Conservation (phyloP, 2,888 invertebrate species). For the Caenorhabditis imperialis region DNA sequence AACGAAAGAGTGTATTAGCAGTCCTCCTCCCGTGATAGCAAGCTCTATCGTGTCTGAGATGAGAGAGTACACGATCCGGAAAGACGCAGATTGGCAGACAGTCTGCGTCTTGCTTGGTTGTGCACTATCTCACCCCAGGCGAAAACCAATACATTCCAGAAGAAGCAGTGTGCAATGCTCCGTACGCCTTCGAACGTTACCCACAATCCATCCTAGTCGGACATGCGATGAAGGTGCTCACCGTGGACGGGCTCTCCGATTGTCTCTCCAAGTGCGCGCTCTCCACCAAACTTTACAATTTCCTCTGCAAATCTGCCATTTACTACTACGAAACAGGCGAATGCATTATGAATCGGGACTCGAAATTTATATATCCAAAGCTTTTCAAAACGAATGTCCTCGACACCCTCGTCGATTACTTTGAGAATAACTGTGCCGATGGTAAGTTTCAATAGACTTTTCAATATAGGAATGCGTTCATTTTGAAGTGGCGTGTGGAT, state of each 20-base stretch:
- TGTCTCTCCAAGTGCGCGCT: slow-evolving; percentile 74
- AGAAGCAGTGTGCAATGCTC: slow-evolving; percentile 64
- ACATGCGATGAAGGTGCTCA: slow-evolving; percentile 69
- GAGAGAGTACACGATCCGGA: too few species aligned
- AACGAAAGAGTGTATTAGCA: background rate
- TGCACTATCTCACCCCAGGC: background rate
- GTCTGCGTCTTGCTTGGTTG: too few species aligned
- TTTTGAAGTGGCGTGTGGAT: slow-evolving; percentile 70
- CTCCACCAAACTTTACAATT: slow-evolving; percentile 46
- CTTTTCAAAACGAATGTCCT: slow-evolving; percentile 63
- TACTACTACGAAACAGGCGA: slow-evolving; percentile 77
- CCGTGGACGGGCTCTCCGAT: slow-evolving; percentile 68
- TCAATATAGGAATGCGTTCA: too few species aligned
- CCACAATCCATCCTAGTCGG: slow-evolving; percentile 75
- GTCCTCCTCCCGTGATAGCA: too few species aligned
- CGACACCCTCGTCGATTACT: slow-evolving; percentile 75
- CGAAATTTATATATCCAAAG: slow-evolving; percentile 59
- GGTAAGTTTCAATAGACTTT: too few species aligned
- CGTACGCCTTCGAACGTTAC: slow-evolving; percentile 75
- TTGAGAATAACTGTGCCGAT: slow-evolving; percentile 76
- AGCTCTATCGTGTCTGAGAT: background rate
- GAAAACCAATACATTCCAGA: slow-evolving; percentile 49
- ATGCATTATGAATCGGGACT: slow-evolving; percentile 75
- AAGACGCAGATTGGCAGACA: too few species aligned
- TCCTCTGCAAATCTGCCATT: slow-evolving; percentile 69